Evolutionary conservation across 1,140 invertebrate species (phyloP), one percentile per base, ranked within the genome.

Genomic region (Drosophila sucinea): DNA sequence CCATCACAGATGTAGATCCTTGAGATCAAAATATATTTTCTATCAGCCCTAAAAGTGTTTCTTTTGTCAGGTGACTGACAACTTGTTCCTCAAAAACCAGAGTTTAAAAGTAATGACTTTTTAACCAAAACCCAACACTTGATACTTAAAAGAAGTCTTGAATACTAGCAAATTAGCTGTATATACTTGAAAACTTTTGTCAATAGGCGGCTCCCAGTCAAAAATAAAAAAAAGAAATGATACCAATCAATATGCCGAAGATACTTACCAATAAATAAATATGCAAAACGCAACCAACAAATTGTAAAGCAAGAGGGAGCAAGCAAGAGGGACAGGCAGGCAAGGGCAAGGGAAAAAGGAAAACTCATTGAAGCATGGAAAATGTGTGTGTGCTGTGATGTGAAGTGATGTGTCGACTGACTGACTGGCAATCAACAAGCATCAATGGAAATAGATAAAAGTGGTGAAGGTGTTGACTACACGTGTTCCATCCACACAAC

Each of bases 311-410:
- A 55, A 47, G 33, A 58, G 38, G 56, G 29, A 17, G 17, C 17
- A 60, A 69, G 35, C 63, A 58, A 58, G 66, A 35, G 33, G 73
- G 23, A 58, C 58, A 10, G 30, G 2, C 2, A 30, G 30, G 30
- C 4, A 30, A 30, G 30, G 30, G 2, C 2, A 30, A 30, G 30
- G 35, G 35, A 38, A 10, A 56, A 69, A 69, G 60, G 70, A 55
- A 54, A 41, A 64, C 47, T 55, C 85, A 90, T 30, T 81, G 73
- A 89, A 70, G 63, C 84, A 56, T 90, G 74, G 60, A 81, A 89
- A 89, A 90, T 89, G 54, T 75, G 72, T 74, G 58, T 33, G 67
- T 51, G 44, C 44, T 51, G 44, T 51, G 44, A 51, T 51, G 44
- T 51, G 44, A 51, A 66, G 76, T 60, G 73, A 73, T 68, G 55